Base-by-base conservation (phyloP, 1,140 invertebrate genomes). In the Camponotus floridanus region DNA sequence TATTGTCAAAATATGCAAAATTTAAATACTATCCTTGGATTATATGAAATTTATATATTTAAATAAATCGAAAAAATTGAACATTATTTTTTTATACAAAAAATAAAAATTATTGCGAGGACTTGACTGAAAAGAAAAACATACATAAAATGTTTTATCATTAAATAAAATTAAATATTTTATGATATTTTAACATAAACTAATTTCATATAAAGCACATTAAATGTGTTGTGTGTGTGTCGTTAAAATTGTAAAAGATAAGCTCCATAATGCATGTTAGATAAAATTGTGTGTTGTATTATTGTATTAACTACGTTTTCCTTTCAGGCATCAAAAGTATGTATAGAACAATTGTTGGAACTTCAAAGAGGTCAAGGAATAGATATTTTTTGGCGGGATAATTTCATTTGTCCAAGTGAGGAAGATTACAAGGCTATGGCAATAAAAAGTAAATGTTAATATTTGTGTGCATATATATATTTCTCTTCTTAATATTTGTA, bases 341-440 rank as follows among this genome's bases (percentile, higher is more conserved):
- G 98, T 92, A 97, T 97, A 76, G 98, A 99, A 94, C 98, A 99
- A 94, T 94, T 99, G 84, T 94, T 99, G 87, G 98, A 99, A 92
- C 94, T 99, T 39, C 98, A 99, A 94, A 96, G 98, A 86, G 99
- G 99, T 1, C 99, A 99, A 94, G 99, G 99, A 18, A 98, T 99
- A 97, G 99, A 99, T 95, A 99, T 99, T 79, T 99, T 99, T 95
- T 99, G 99, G 98, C 96, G 99, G 86, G 99, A 99, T 95, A 98
- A 98, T 94, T 98, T 98, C 94, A 96, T 96, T 1, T 99, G 99
- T 95, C 99, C 99, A 6, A 97, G 97, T 15, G 98, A 99, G 95
- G 97, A 97, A 51, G 98, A 99, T 91, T 99, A 99, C 93, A 97
- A 97, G 92, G 95, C 97, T 87, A 99, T 99, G 98, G 99, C 98